Percentiles rank a stretch among this genome's conserved stretches.
Evolutionary conservation across 2,888 invertebrate genomes (phyloP).

Genomic region (Coelinius sp.): DNA sequence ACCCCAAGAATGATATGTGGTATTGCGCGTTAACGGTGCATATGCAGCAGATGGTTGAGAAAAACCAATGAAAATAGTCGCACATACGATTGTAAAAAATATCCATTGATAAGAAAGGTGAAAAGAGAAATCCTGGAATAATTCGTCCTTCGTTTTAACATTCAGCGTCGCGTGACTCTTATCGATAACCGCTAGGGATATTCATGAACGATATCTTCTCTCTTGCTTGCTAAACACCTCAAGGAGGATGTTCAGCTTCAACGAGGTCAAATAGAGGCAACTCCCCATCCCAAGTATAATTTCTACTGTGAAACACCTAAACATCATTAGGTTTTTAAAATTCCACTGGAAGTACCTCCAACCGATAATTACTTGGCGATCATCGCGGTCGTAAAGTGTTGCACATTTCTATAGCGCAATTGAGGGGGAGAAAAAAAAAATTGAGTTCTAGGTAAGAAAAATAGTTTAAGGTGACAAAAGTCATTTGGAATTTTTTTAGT

Average conservation of each 20-base stretch:
- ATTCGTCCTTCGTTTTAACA: conserved; percentile 43
- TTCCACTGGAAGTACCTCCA: conserved; percentile 1
- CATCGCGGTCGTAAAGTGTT: conserved; percentile 1
- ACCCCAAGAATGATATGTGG: conserved; percentile 35
- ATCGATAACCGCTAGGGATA: conserved; percentile 49
- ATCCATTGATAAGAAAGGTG: conserved; percentile 36
- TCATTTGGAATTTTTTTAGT: neutral
- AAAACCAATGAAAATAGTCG: too few species aligned
- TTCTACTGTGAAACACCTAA: conserved; percentile 6
- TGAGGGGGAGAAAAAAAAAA: neutral
- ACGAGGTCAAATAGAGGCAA: conserved; percentile 23
- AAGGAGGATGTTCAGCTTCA: conserved; percentile 36
- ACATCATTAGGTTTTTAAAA: conserved; percentile 19
- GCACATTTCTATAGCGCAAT: neutral
- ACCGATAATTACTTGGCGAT: conserved; percentile 6
- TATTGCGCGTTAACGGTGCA: conserved; percentile 39
- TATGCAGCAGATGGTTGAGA: conserved; percentile 30
- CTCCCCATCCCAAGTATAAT: conserved; percentile 20
- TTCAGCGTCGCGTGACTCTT: conserved; percentile 55
- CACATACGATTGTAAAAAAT: too few species aligned
- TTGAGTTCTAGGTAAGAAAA: neutral
- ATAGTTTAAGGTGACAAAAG: neutral
- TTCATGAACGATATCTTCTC: conserved; percentile 41
- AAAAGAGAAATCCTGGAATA: conserved; percentile 51
- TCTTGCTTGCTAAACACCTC: conserved; percentile 4